These are phyloP conservation scores for Ovis aries DNA, from an alignment of 2,113 vertebrate species.

Conservation along the genomic window ARS-UI_Ramb_v3.0 NC_056065.1:78869501-78870000, in stretches of 20 bases:
- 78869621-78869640: slow-evolving; percentile 92
- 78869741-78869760: slow-evolving; percentile 73
- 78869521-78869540: slow-evolving; percentile 92
- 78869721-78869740: neutral
- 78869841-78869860: neutral
- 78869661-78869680: neutral
- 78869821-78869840: neutral
- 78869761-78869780: neutral
- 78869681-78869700: accelerated
- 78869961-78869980: neutral
- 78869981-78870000: neutral
- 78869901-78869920: neutral
- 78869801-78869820: neutral
- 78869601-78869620: slow-evolving; percentile 91
- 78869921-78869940: neutral
- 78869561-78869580: slow-evolving; percentile 93
- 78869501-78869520: slow-evolving; percentile 98
- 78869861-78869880: neutral
- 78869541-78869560: slow-evolving; percentile 84
- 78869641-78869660: neutral
- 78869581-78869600: slow-evolving; percentile 94
- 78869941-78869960: neutral
- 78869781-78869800: neutral
- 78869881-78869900: neutral
- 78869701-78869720: neutral